These are phyloP conservation scores for Theretra japonica DNA, from an alignment of 2,888 invertebrate genomes.

Conservation along the genomic window DNA sequence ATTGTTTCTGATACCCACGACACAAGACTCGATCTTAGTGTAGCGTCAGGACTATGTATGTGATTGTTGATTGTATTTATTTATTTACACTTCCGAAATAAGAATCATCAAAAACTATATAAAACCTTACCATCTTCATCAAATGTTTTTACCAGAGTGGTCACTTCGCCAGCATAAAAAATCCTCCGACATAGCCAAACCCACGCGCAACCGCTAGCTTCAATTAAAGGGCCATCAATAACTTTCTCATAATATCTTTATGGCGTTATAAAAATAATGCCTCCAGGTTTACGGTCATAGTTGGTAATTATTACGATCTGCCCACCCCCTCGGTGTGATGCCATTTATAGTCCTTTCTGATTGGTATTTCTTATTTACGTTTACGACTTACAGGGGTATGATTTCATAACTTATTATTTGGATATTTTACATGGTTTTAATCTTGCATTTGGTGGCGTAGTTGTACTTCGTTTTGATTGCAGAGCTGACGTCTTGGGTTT, in stretches of 20 bases:
- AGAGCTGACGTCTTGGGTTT: too few relatives aligned
- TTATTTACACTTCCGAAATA: too few relatives aligned
- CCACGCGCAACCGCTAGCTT: background rate
- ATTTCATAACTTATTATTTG: background rate
- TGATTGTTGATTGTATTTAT: too few relatives aligned
- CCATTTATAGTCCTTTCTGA: constrained; percentile 13
- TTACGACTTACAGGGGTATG: background rate
- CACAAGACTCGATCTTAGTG: too few relatives aligned
- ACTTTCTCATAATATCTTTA: constrained; percentile 58
- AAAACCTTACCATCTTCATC: too few relatives aligned
- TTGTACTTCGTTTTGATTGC: too few relatives aligned
- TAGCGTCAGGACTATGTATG: too few relatives aligned
- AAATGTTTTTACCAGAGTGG: background rate
- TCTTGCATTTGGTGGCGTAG: too few relatives aligned
- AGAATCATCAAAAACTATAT: too few relatives aligned
- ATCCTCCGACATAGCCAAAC: background rate
- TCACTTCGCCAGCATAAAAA: background rate
- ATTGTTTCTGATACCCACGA: too few relatives aligned
- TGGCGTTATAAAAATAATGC: constrained; percentile 66
- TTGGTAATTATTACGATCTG: constrained; percentile 67
- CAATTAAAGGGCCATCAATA: constrained; percentile 56
- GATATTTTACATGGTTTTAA: background rate
- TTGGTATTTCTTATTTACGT: constrained; percentile 25
- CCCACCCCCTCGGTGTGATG: constrained; percentile 37
- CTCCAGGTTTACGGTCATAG: constrained; percentile 60